A percentile compares a stretch with the other conserved stretches of the same genome.
phyloP scores from a whole-genome alignment of 2,888 invertebrate genomes.

The Agapostemon virescens region DNA sequence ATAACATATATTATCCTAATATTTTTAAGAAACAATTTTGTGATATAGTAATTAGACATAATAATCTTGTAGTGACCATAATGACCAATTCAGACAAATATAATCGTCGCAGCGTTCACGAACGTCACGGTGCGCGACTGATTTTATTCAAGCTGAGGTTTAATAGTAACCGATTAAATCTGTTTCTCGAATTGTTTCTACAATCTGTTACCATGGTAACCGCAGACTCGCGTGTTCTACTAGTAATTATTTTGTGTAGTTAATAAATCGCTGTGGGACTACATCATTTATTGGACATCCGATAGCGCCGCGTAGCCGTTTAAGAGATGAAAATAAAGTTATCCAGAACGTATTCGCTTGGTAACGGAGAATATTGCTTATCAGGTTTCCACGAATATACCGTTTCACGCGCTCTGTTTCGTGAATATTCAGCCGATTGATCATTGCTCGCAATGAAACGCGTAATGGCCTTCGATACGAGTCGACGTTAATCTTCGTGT shows the following conservation, averaged over 20 bases:
- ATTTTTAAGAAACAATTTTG: background rate
- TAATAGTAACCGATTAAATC: background rate
- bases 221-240: background rate
- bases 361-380: slow-evolving; percentile 12
- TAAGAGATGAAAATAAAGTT: slow-evolving; percentile 10
- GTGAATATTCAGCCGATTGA: background rate
- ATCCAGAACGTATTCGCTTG: background rate
- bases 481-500: slow-evolving; percentile 14
- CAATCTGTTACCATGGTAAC: background rate
- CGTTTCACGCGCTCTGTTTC: background rate
- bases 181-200: background rate
- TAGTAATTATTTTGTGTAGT: background rate
- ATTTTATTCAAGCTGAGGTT: background rate
- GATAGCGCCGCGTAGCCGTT: background rate
- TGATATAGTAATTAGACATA: background rate
- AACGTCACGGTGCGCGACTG: background rate
- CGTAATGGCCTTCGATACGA: background rate
- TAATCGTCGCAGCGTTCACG: background rate
- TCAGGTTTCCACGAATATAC: slow-evolving; percentile 9
- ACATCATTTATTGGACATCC: background rate
- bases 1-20: background rate
- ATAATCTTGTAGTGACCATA: background rate
- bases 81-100: too few relatives aligned
- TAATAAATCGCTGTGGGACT: background rate
- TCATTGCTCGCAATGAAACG: background rate